phyloP scores from a whole-genome alignment of 2,113 vertebrate species.

The Ammodytes marinus region DNA sequence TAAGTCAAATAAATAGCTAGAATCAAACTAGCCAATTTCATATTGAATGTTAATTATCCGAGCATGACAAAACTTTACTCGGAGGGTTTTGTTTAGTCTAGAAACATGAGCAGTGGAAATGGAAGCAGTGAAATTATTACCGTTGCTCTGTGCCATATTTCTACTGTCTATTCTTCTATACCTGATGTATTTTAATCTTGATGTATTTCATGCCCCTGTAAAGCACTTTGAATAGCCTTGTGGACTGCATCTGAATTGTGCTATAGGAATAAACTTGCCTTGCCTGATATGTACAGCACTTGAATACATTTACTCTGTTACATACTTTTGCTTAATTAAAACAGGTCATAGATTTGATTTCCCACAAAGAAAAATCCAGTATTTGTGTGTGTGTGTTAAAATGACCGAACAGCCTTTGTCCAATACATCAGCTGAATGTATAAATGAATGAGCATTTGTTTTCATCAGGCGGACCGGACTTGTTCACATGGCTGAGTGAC shows the following conservation, averaged over 20 bases:
- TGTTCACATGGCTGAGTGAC: conserved; percentile 48
- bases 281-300: neutral
- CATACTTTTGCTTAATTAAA: neutral
- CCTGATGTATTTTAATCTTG: too few species aligned
- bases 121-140: neutral
- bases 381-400: neutral
- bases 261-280: too few species aligned
- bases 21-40: too few species aligned
- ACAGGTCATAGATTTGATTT: neutral
- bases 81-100: neutral
- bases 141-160: neutral
- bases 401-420: neutral
- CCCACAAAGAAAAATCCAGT: neutral
- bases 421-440: conserved; percentile 7
- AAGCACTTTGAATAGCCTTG: too few species aligned
- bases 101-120: neutral
- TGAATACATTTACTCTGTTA: neutral
- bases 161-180: too few species aligned
- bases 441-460: conserved; percentile 57
- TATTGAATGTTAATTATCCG: too few species aligned
- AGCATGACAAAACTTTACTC: neutral
- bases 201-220: too few species aligned
- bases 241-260: too few species aligned
- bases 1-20: too few species aligned
- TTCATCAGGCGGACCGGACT: conserved; percentile 30